These are phyloP conservation scores for Leptinotarsa undecemlineata DNA, from an alignment of 1,140 invertebrate genomes.

Conservation along the genomic window DNA sequence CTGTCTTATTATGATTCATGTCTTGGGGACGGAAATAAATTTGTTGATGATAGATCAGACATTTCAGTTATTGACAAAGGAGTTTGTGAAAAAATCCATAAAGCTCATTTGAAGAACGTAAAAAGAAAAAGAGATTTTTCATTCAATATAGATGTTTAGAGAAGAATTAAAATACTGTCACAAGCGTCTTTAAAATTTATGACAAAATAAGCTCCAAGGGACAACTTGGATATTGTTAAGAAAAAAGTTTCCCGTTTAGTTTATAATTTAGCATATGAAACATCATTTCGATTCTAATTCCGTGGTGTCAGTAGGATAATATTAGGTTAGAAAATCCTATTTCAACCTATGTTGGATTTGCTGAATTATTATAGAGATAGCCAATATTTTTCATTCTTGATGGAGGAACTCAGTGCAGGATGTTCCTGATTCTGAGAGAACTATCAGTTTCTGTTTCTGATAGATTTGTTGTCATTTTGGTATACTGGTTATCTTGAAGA, in stretches of 20 bases:
- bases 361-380: too few species aligned
- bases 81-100: constrained; percentile 11
- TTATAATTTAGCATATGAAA: constrained; percentile 23
- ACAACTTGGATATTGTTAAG: constrained; percentile 1
- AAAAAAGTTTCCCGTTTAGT: constrained; percentile 3
- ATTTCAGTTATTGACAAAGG: background rate
- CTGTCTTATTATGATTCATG: background rate
- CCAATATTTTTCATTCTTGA: too few species aligned
- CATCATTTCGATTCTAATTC: background rate
- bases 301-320: too few species aligned
- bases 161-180: constrained; percentile 25
- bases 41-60: too few species aligned
- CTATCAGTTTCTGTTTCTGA: too few species aligned
- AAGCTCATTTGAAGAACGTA: constrained; percentile 21
- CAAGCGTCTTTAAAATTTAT: constrained; percentile 23
- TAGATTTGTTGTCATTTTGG: background rate
- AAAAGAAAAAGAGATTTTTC: constrained; percentile 10
- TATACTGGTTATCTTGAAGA: too few species aligned
- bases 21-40: background rate
- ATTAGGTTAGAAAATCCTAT: too few species aligned
- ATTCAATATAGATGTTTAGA: constrained; percentile 15
- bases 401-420: too few species aligned
- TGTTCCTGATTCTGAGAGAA: too few species aligned
- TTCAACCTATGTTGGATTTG: too few species aligned
- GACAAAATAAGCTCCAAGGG: constrained; percentile 25